Conservation (phyloP, 2,888 invertebrate species). For the Artemia sp. region DNA sequence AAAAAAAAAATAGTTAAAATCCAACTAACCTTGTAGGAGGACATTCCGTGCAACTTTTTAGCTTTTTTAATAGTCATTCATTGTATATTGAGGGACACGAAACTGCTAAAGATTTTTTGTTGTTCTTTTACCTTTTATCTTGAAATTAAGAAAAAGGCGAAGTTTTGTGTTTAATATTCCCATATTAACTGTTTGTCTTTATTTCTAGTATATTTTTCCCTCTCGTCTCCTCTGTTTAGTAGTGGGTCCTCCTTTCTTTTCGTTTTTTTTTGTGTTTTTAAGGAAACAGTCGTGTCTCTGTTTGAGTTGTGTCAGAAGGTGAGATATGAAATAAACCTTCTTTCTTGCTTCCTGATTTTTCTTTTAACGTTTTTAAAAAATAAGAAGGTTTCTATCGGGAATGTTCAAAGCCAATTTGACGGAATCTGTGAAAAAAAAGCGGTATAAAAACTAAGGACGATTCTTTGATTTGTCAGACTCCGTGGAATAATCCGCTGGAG, state of each 20-base stretch:
- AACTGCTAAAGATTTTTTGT: neutral
- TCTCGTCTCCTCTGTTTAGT: neutral
- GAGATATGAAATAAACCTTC: slow-evolving; percentile 9
- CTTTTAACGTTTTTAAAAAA: neutral
- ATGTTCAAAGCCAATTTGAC: too few species aligned
- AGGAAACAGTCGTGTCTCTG: slow-evolving; percentile 11
- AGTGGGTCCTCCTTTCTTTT: slow-evolving; percentile 8
- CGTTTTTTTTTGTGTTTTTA: neutral
- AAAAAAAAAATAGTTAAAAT: too few species aligned
- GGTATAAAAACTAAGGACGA: too few species aligned
- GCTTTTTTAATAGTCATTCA: neutral
- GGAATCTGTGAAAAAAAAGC: too few species aligned
- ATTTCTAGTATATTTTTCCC: neutral
- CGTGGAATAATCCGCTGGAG: too few species aligned
- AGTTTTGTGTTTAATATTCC: too few species aligned
- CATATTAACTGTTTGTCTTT: too few species aligned
- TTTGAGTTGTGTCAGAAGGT: slow-evolving; percentile 4
- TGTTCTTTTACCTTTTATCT: too few species aligned
- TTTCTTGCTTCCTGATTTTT: slow-evolving; percentile 9
- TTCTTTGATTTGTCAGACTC: too few species aligned
- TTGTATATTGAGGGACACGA: slow-evolving; percentile 10
- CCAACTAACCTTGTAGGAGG: slow-evolving; percentile 1
- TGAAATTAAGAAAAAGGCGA: too few species aligned
- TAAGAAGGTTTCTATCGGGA: too few species aligned
- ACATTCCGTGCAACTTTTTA: slow-evolving; percentile 14